These are phyloP conservation scores for Tubulanus polymorphus DNA, from an alignment of 2,888 invertebrate genomes.

Conservation along the genomic window DNA sequence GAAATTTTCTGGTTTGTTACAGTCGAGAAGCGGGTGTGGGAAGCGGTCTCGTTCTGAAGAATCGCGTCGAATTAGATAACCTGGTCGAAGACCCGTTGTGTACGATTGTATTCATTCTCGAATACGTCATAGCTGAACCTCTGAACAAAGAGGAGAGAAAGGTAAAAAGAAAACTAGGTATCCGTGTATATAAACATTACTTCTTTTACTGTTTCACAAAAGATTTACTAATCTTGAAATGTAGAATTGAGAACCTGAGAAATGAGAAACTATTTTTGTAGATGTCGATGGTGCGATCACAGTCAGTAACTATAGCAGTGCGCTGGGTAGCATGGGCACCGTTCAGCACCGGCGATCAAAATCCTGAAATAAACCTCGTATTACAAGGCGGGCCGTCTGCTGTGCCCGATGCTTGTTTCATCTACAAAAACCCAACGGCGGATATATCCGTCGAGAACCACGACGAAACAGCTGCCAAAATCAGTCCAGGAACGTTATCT, in stretches of 20 bases:
- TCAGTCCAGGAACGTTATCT: constrained; percentile 27
- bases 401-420: constrained; percentile 51
- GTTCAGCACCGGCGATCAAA: constrained; percentile 26
- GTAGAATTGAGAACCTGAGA: background rate
- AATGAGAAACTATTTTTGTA: constrained; percentile 12
- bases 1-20: too few species aligned
- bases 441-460: constrained; percentile 35
- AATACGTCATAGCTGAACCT: constrained; percentile 49
- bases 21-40: too few species aligned
- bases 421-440: constrained; percentile 47
- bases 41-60: constrained; percentile 36
- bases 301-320: constrained; percentile 38
- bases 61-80: constrained; percentile 39
- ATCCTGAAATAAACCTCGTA: constrained; percentile 30
- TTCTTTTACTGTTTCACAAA: background rate
- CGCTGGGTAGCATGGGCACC: constrained; percentile 56
- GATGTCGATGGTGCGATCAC: constrained; percentile 28
- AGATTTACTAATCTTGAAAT: background rate
- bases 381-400: constrained; percentile 52
- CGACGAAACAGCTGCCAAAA: constrained; percentile 26
- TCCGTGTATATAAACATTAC: background rate
- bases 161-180: constrained; percentile 20
- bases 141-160: constrained; percentile 39
- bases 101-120: constrained; percentile 46
- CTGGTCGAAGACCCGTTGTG: constrained; percentile 46